These are phyloP conservation scores for Nothoprocta perdicaria DNA, from an alignment of 2,113 vertebrate genomes.

Conservation along the genomic window DNA sequence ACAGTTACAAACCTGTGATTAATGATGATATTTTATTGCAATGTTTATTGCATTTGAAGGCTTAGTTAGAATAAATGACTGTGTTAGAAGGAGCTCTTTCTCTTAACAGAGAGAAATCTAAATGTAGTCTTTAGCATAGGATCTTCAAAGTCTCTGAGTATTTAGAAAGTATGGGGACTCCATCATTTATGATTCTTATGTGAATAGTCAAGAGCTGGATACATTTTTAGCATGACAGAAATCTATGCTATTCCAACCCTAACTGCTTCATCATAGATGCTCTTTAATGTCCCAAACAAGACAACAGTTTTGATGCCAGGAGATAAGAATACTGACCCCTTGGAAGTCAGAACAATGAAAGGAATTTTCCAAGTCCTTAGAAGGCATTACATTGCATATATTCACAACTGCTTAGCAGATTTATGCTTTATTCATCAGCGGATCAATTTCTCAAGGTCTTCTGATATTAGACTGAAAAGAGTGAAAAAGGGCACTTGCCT, in stretches of 20 bases:
- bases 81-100: background rate
- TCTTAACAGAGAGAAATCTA: background rate
- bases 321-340: slow-evolving; percentile 66
- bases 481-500: background rate
- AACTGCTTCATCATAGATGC: background rate
- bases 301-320: slow-evolving; percentile 42
- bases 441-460: slow-evolving; percentile 56
- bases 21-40: background rate
- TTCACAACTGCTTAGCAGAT: slow-evolving; percentile 54
- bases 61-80: background rate
- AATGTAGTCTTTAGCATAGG: background rate
- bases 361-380: slow-evolving; percentile 71
- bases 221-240: slow-evolving; percentile 20
- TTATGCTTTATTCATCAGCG: slow-evolving; percentile 53
- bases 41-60: background rate
- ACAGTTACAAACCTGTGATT: background rate
- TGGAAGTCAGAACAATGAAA: slow-evolving; percentile 71
- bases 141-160: background rate
- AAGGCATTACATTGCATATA: slow-evolving; percentile 59
- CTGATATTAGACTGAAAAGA: slow-evolving; percentile 22
- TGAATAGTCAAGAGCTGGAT: background rate
- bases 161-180: background rate
- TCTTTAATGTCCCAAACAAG: slow-evolving; percentile 35
- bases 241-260: background rate
- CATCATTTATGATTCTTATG: background rate